Evolutionary conservation across 2,113 vertebrate genomes (phyloP).

Genomic region (Myiagra hebetior): DNA sequence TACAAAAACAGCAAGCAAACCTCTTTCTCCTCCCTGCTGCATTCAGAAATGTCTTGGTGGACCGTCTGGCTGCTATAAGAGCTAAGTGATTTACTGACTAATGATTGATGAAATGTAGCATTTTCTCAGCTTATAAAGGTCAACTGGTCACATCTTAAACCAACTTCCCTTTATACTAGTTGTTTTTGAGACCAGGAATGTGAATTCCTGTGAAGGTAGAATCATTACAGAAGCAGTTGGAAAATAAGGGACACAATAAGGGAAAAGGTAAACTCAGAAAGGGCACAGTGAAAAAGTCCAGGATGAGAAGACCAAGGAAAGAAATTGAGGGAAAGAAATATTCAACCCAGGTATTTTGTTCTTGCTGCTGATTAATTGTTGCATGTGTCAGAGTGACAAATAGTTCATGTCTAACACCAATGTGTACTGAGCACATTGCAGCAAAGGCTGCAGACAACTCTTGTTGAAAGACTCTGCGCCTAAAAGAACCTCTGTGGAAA

Average conservation of each 20-base stretch:
- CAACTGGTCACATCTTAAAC: background rate
- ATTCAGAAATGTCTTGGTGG: background rate
- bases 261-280: background rate
- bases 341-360: background rate
- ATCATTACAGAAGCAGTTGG: background rate
- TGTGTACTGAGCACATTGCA: background rate
- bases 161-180: background rate
- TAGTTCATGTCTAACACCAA: background rate
- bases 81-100: background rate
- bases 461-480: background rate
- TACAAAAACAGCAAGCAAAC: background rate
- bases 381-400: background rate
- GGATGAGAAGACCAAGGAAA: background rate
- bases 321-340: background rate
- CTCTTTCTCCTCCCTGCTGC: background rate
- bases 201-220: background rate
- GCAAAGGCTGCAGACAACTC: background rate
- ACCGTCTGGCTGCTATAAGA: rapidly evolving
- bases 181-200: background rate
- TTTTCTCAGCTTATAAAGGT: background rate
- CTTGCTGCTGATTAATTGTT: background rate
- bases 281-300: background rate
- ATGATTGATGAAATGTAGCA: background rate
- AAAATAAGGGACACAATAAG: background rate
- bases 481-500: background rate